Evolutionary conservation across 2,888 invertebrate species (phyloP).

Genomic region (Onthophagus sagittarius): DNA sequence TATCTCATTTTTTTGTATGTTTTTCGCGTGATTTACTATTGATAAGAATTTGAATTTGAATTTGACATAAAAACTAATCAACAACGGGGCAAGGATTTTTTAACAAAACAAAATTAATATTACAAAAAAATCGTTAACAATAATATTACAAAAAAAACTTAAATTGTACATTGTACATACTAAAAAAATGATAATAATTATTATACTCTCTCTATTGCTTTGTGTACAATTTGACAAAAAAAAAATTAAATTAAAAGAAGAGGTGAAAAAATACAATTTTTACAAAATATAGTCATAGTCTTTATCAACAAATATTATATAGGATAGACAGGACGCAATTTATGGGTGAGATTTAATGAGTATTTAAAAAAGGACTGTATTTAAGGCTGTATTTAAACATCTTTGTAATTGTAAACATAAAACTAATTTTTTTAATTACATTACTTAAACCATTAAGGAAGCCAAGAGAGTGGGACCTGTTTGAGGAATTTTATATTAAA

Average conservation of each 20-base stretch:
- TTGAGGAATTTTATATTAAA: too few relatives aligned
- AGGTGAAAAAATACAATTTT: neutral
- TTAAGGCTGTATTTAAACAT: too few relatives aligned
- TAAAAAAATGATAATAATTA: constrained; percentile 25
- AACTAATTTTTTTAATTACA: too few relatives aligned
- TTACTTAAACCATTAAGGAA: too few relatives aligned
- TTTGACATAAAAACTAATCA: constrained; percentile 2
- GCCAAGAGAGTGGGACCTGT: too few relatives aligned
- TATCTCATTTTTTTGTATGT: neutral
- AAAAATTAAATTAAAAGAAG: neutral
- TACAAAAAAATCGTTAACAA: constrained; percentile 3
- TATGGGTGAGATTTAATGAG: too few relatives aligned
- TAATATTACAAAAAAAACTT: constrained; percentile 32
- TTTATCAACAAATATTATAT: too few relatives aligned
- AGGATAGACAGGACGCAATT: too few relatives aligned
- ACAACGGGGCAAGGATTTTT: neutral
- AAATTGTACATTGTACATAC: constrained; percentile 48
- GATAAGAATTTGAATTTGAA: too few relatives aligned
- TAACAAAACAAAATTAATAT: neutral
- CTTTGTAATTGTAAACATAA: too few relatives aligned
- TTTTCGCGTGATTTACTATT: neutral
- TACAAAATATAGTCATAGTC: neutral
- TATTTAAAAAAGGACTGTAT: too few relatives aligned
- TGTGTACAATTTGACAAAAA: neutral
- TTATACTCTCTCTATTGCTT: constrained; percentile 32